These are phyloP conservation scores for Desmodus rotundus DNA, from an alignment of 2,113 vertebrate genomes.

Conservation along the genomic window DNA sequence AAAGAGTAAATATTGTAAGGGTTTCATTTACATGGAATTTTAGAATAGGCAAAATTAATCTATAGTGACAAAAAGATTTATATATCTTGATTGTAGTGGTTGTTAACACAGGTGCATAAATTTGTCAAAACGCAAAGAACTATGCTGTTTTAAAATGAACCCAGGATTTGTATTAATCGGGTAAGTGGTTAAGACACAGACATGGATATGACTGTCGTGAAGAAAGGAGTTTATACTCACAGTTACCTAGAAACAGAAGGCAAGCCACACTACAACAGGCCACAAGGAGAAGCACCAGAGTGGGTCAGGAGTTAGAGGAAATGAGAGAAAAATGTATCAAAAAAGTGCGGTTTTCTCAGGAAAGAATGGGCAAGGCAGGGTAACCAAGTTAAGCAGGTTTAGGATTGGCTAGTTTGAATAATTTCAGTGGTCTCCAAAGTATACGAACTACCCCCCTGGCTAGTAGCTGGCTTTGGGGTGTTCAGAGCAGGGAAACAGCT, in stretches of 20 bases:
- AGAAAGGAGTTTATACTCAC: neutral
- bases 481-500: neutral
- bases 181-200: neutral
- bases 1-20: neutral
- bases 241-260: neutral
- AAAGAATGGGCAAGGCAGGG: neutral
- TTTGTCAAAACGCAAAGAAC: neutral
- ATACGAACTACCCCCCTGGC: neutral
- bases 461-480: neutral
- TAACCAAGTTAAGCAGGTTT: neutral
- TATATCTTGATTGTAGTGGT: neutral
- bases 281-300: neutral
- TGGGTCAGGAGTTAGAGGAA: neutral
- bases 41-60: slow-evolving; percentile 11
- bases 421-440: neutral
- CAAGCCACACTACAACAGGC: neutral
- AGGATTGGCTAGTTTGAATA: neutral
- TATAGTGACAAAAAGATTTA: neutral
- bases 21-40: neutral
- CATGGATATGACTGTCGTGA: neutral
- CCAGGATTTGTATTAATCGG: neutral
- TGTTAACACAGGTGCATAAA: neutral
- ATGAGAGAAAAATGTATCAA: neutral
- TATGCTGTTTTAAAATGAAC: neutral
- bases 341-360: neutral